A percentile compares a stretch with the other conserved stretches of the same genome.
phyloP scores from a whole-genome alignment of 2,888 invertebrate species.

The Anarsia innoxiella region DNA sequence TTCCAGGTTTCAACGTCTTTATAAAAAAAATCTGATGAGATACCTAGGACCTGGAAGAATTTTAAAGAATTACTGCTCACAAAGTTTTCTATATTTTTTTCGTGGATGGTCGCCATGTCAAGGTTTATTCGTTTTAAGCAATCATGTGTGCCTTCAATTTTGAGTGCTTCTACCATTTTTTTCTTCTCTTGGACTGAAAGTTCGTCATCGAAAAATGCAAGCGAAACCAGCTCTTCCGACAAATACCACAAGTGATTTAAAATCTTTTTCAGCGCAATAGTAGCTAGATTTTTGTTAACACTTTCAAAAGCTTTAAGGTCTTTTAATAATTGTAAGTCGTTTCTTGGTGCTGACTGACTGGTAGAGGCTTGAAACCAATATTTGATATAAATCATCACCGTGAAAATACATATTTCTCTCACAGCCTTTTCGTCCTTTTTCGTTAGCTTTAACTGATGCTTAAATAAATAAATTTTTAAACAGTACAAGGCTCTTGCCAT shows the following conservation, averaged over 20 bases:
- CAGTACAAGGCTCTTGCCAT: conserved; percentile 15
- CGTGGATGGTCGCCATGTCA: conserved; percentile 5
- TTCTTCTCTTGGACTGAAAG: not conserved
- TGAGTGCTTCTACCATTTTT: conserved; percentile 5
- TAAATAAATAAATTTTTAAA: conserved; percentile 13
- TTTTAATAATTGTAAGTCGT: conserved; percentile 9
- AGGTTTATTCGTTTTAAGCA: not conserved
- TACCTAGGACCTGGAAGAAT: conserved; percentile 8
- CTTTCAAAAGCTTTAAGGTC: not conserved
- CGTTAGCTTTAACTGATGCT: conserved; percentile 14
- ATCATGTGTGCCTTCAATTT: not conserved
- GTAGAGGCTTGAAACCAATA: conserved; percentile 13
- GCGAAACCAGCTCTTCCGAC: conserved; percentile 6
- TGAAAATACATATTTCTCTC: conserved; percentile 11
- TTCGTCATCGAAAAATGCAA: conserved; percentile 5
- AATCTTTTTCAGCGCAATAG: not conserved
- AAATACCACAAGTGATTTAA: conserved; percentile 4
- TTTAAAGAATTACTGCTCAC: conserved; percentile 8
- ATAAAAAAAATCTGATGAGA: conserved; percentile 4
- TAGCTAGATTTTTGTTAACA: not conserved
- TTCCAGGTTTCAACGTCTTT: too few species aligned
- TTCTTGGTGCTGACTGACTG: conserved; percentile 12
- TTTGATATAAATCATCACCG: conserved; percentile 12
- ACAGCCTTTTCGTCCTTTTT: conserved; percentile 10
- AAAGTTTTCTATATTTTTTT: conserved; percentile 7